phyloP scores from a whole-genome alignment of 2,113 vertebrate genomes.

The Elaphurus davidianus region DNA sequence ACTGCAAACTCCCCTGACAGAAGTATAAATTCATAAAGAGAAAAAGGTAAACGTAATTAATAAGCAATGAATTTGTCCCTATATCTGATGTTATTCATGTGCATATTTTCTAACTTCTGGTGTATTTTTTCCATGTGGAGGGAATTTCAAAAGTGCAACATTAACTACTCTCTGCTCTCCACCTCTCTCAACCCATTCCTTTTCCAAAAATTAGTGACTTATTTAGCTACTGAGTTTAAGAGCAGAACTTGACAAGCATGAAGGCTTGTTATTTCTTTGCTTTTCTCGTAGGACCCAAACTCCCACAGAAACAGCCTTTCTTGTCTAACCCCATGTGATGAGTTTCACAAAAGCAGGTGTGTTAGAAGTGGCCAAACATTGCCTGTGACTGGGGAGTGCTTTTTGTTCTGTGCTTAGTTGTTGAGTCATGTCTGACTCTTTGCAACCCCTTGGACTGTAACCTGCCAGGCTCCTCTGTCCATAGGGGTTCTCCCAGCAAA shows the following conservation, averaged over 20 bases:
- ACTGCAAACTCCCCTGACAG: neutral
- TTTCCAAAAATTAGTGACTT: neutral
- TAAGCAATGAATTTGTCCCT: neutral
- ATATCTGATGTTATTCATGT: neutral
- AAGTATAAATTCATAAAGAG: neutral
- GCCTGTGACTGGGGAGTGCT: neutral
- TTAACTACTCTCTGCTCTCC: neutral
- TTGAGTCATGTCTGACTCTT: neutral
- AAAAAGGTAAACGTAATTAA: neutral
- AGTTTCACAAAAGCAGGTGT: neutral
- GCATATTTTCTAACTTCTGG: neutral
- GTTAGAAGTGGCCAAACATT: neutral
- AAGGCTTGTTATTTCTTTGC: neutral
- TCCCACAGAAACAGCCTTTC: neutral
- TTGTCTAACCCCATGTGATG: neutral
- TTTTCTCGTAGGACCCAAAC: neutral
- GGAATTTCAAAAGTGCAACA: neutral
- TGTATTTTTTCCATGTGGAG: neutral
- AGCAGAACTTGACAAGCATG: accelerated
- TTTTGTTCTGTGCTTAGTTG: neutral
- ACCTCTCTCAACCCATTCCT: accelerated
- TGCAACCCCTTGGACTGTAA: accelerated
- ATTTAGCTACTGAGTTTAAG: neutral
- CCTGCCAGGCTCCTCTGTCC: neutral
- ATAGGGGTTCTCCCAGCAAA: neutral